A percentile compares a stretch with the other conserved stretches of the same genome.
phyloP scores from a whole-genome alignment of 2,888 invertebrate species.

The Pimpla rufipes region DNA sequence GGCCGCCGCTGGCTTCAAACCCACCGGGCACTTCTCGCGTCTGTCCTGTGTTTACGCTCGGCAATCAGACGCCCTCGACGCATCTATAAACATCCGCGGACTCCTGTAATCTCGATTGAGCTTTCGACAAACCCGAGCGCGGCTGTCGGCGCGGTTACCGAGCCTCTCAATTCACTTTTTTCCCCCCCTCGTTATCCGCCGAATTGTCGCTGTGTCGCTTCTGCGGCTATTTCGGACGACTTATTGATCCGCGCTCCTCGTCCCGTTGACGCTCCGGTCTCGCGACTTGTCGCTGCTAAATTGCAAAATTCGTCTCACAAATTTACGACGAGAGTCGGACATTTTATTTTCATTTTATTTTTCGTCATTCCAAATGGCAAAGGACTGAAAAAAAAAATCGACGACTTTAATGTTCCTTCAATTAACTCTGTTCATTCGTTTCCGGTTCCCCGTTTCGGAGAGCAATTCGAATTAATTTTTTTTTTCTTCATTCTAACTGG shows the following conservation, averaged over 20 bases:
- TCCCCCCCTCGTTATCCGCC: neutral
- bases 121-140: conserved; percentile 49
- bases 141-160: conserved; percentile 12
- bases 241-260: neutral
- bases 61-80: conserved; percentile 52
- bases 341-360: no score
- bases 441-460: no score
- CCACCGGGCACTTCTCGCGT: conserved; percentile 18
- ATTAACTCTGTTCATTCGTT: no score
- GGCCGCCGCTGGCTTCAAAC: no score
- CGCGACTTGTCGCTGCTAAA: no score
- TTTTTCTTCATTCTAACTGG: no score
- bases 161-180: neutral
- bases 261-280: neutral
- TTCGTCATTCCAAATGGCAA: no score
- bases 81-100: conserved; percentile 44
- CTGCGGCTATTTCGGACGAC: neutral
- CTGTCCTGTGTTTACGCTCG: conserved; percentile 46
- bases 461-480: no score
- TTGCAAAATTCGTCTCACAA: no score
- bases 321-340: no score
- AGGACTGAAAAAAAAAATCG: no score
- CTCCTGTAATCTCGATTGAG: conserved; percentile 42
- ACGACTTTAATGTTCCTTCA: no score
- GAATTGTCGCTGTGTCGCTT: neutral